phyloP scores from a whole-genome alignment of 2,113 vertebrate genomes.

The Pelmatolapia mariae region DNA sequence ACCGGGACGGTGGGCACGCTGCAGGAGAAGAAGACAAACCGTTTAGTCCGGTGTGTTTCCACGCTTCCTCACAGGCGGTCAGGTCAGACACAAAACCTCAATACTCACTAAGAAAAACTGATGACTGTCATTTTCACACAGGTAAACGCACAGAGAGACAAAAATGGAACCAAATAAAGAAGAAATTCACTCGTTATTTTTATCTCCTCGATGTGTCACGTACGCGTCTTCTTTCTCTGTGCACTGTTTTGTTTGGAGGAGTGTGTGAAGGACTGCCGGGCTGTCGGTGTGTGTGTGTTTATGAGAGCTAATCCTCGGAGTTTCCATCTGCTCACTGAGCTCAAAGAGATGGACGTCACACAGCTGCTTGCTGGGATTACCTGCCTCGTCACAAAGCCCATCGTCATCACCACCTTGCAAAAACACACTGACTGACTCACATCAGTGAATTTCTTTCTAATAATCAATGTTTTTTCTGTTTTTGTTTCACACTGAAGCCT shows the following conservation, averaged over 20 bases:
- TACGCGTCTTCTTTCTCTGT: not conserved
- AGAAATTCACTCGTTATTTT: not conserved
- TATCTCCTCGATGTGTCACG: not conserved
- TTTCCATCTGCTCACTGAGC: constrained; percentile 57
- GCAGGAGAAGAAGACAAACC: constrained; percentile 15
- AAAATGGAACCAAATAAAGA: not conserved
- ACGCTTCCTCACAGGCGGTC: not conserved
- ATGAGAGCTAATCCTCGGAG: constrained; percentile 46
- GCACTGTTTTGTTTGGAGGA: not conserved
- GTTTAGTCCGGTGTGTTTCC: not conserved
- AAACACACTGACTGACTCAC: not conserved
- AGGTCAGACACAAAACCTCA: not conserved
- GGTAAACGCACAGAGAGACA: not conserved
- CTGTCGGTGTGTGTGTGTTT: not conserved
- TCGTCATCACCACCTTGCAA: not conserved
- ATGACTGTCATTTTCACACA: constrained; percentile 46
- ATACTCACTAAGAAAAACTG: constrained; percentile 41
- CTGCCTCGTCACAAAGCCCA: constrained; percentile 30
- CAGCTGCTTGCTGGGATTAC: constrained; percentile 46
- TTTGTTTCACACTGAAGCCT: not conserved
- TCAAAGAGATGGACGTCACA: constrained; percentile 22
- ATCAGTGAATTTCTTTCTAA: not conserved
- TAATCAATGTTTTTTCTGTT: not conserved
- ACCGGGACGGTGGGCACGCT: constrained; percentile 90
- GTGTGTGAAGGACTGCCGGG: not conserved